Percentiles rank a stretch among this genome's conserved stretches.
Evolutionary conservation across 2,797 vertebrate species (phyloP).

Genomic region (Oophaga sylvatica): DNA sequence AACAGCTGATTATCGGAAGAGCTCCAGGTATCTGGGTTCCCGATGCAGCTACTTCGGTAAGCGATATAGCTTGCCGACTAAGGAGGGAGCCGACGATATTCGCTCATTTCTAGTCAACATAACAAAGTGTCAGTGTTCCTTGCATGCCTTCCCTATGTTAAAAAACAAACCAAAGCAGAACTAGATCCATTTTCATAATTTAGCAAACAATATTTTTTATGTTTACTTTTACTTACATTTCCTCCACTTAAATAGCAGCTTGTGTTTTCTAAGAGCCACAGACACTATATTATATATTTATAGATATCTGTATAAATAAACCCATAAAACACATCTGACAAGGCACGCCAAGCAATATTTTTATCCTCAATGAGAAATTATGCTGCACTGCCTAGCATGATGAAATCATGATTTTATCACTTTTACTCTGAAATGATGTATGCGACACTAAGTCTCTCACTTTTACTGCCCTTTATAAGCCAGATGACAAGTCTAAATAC

Average conservation of each 20-base stretch:
- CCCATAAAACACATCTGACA: constrained; percentile 49
- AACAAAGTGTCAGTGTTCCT: not conserved
- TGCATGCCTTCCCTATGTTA: not conserved
- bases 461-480: not conserved
- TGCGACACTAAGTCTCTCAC: not conserved
- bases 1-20: too few species aligned
- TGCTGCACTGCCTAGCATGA: constrained; percentile 44
- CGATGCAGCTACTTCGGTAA: too few species aligned
- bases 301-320: constrained; percentile 46
- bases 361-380: constrained; percentile 55
- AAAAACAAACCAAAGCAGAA: not conserved
- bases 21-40: too few species aligned
- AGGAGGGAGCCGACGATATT: too few species aligned
- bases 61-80: too few species aligned
- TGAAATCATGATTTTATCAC: constrained; percentile 48
- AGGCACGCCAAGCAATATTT: constrained; percentile 35
- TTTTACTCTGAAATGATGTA: constrained; percentile 43
- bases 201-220: constrained; percentile 1
- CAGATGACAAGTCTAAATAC: not conserved
- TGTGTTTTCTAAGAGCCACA: constrained; percentile 34
- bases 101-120: too few species aligned
- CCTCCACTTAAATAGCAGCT: constrained; percentile 23
- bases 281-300: constrained; percentile 44
- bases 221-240: constrained; percentile 1
- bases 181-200: not conserved